Evolutionary conservation across 2,113 vertebrate species (phyloP).

Genomic region (Eubucco bourcierii): DNA sequence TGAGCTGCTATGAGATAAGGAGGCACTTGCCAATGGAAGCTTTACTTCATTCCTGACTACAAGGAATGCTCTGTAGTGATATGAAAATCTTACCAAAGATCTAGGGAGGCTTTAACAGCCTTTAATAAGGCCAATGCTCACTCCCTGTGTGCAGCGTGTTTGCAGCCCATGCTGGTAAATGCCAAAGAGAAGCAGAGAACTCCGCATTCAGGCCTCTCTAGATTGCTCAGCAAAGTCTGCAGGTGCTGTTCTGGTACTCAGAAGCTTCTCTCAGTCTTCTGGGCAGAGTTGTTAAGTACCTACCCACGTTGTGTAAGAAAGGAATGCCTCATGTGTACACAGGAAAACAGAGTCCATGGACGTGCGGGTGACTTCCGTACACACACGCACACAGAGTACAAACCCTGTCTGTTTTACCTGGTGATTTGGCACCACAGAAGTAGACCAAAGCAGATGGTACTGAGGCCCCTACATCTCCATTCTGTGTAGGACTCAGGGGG

Average conservation of each 20-base stretch:
- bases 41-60: background rate
- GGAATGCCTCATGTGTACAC: background rate
- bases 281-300: background rate
- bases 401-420: background rate
- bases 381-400: too few relatives aligned
- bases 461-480: background rate
- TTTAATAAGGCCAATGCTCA: background rate
- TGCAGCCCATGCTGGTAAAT: background rate
- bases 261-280: background rate
- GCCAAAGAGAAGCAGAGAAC: background rate
- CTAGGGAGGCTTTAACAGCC: background rate
- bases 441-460: background rate
- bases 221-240: background rate
- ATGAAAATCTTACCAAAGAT: background rate
- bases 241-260: background rate
- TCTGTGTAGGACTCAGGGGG: background rate
- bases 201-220: accelerated
- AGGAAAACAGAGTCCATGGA: background rate
- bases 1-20: background rate
- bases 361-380: background rate
- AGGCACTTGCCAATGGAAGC: accelerated
- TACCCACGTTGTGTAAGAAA: background rate
- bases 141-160: accelerated
- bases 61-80: background rate
- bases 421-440: background rate